Evolutionary conservation across 1,140 invertebrate species (phyloP).

Genomic region (Lepidurus apus): DNA sequence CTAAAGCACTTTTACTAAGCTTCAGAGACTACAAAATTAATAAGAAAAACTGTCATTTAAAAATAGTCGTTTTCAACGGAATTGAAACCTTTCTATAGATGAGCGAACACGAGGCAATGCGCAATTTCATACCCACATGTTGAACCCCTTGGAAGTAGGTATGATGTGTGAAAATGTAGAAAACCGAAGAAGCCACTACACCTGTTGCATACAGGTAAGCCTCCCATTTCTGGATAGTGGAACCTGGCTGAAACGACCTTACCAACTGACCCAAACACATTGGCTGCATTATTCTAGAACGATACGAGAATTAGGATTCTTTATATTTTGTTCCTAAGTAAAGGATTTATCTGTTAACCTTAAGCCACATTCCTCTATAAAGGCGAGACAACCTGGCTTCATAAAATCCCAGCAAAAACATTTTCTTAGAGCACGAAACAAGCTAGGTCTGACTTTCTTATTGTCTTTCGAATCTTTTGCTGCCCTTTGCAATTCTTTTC

Average conservation of each 20-base stretch:
- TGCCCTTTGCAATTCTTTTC: constrained; percentile 40
- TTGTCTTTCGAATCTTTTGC: constrained; percentile 38
- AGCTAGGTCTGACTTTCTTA: constrained; percentile 45
- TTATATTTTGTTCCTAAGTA: not conserved
- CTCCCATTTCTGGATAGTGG: constrained; percentile 44
- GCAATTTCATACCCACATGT: constrained; percentile 50
- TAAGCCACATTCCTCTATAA: constrained; percentile 21
- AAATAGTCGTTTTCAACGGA: not conserved
- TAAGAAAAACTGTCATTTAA: constrained; percentile 30
- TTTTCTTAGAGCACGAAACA: constrained; percentile 49
- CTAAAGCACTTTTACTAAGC: constrained; percentile 60
- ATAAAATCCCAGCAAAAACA: constrained; percentile 51
- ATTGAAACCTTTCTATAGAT: constrained; percentile 53
- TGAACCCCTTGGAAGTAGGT: constrained; percentile 67
- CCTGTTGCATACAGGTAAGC: constrained; percentile 60
- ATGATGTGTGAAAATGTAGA: constrained; percentile 67
- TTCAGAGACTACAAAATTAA: constrained; percentile 45
- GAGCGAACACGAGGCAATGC: constrained; percentile 51
- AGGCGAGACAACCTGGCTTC: constrained; percentile 47
- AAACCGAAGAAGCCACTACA: constrained; percentile 62
- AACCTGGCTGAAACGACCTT: constrained; percentile 52
- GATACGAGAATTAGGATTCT: not conserved
- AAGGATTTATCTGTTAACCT: not conserved
- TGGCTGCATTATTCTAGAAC: constrained; percentile 62
- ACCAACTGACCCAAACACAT: constrained; percentile 65